Percentiles rank a stretch among this genome's conserved stretches.
Conservation (phyloP, 2,888 invertebrate species). For the Xylota segnis region DNA sequence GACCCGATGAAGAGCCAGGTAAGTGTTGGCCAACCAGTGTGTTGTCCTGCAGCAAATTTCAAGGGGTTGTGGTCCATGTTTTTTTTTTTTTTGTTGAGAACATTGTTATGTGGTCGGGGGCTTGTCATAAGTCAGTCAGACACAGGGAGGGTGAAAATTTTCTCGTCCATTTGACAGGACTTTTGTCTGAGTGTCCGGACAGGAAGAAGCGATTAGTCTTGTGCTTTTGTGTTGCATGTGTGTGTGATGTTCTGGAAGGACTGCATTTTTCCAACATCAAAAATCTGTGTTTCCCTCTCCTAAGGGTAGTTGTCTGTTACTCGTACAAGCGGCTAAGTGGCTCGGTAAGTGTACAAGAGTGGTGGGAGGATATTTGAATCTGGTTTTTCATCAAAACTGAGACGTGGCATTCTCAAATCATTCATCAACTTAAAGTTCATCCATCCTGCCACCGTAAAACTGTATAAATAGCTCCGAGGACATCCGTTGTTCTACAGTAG, state of each 20-base stretch:
- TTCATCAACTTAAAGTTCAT: background rate
- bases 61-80: background rate
- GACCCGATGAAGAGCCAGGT: conserved; percentile 98
- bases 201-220: conserved; percentile 61
- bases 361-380: background rate
- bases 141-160: conserved; percentile 39
- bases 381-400: background rate
- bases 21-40: conserved; percentile 78
- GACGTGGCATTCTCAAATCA: background rate
- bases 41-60: conserved; percentile 21
- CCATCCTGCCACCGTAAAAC: background rate
- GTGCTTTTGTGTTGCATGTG: conserved; percentile 30
- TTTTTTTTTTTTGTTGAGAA: background rate
- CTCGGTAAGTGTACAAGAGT: background rate
- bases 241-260: conserved; percentile 16
- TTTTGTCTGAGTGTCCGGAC: conserved; percentile 63
- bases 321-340: background rate
- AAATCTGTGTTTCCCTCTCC: conserved; percentile 23
- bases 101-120: conserved; percentile 43
- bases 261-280: conserved; percentile 25
- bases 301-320: background rate
- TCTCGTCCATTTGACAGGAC: conserved; percentile 66
- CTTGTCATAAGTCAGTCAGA: conserved; percentile 64
- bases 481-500: background rate
- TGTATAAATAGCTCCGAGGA: conserved; percentile 10